Evolutionary conservation across 2,113 vertebrate species (phyloP), one percentile per base, ranked within the genome.

Genomic region (Corythornis cristatus): DNA sequence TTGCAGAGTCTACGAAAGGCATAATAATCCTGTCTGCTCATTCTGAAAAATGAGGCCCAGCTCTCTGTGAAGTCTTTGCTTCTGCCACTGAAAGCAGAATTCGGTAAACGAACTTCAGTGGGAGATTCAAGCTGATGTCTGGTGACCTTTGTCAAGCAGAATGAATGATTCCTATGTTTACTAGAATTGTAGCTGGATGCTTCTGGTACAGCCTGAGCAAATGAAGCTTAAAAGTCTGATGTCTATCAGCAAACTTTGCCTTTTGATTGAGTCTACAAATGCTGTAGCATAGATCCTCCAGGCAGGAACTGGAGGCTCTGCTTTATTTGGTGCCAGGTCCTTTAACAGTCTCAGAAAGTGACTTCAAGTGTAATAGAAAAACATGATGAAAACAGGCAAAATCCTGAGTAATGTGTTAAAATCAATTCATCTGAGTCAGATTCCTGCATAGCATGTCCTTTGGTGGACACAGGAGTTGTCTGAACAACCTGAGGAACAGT

Each of bases 151-250:
- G 87, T 87, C 73, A 81, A 77, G 72, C 75, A 88, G 85, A 91
- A 93, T 91, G 95, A 96, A 93, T 78, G 68, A 65, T 74, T 96
- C 71, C 82, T 64, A 20, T 66, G 61, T 86, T 94, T 86, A 74
- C 79, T 91, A 43, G 82, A 94, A 89, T 60, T 71, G 56, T 74
- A 18, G 23, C 79, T 89, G 87, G 89, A 83, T 91, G 78, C 40
- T 95, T 94, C 94, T 96, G 56, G 79, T 95, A 33, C 61, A 89
- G 87, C 45, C 79, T 43, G 35, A 89, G 82, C 68, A 95, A 94
- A 93, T 2, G 2, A 87, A 87, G 75, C 94, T 91, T 87, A 29
- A 37, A 94, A 71, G 72, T 70, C 94, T 91, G 91, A 71, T 81
- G 70, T 40, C 80, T 70, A 4, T 96, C 64, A 83, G 93, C 74